These are phyloP conservation scores for Pelmatolapia mariae DNA, from an alignment of 2,113 vertebrate species.

Conservation along the genomic window DNA sequence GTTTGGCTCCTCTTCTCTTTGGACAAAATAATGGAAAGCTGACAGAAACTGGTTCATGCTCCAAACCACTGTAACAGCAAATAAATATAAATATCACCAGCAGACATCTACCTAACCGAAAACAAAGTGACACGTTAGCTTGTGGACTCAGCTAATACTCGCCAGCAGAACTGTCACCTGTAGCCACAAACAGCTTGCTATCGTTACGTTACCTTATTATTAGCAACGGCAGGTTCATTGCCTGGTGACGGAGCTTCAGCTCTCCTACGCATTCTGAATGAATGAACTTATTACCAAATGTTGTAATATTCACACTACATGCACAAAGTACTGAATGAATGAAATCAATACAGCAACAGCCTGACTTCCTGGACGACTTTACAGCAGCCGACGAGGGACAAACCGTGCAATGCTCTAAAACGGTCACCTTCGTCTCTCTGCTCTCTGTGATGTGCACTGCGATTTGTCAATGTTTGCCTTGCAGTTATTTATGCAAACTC, in stretches of 20 bases:
- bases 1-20: not conserved
- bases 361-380: slow-evolving; percentile 36
- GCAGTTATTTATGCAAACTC: not conserved
- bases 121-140: not conserved
- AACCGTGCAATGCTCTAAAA: not conserved
- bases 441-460: not conserved
- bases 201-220: slow-evolving; percentile 47
- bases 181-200: not conserved
- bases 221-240: not conserved
- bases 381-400: slow-evolving; percentile 16
- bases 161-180: not conserved
- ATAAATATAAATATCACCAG: not conserved
- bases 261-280: slow-evolving; percentile 58
- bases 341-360: not conserved
- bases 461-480: not conserved
- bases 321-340: slow-evolving; percentile 8
- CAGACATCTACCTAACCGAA: not conserved
- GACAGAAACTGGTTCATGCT: not conserved
- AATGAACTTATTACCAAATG: not conserved
- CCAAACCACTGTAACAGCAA: not conserved
- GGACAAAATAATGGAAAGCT: not conserved
- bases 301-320: not conserved
- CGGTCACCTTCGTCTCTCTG: not conserved
- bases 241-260: slow-evolving; percentile 36
- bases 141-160: not conserved